phyloP scores from a whole-genome alignment of 2,797 vertebrate genomes.

The Toxotes lorentzi region DNA sequence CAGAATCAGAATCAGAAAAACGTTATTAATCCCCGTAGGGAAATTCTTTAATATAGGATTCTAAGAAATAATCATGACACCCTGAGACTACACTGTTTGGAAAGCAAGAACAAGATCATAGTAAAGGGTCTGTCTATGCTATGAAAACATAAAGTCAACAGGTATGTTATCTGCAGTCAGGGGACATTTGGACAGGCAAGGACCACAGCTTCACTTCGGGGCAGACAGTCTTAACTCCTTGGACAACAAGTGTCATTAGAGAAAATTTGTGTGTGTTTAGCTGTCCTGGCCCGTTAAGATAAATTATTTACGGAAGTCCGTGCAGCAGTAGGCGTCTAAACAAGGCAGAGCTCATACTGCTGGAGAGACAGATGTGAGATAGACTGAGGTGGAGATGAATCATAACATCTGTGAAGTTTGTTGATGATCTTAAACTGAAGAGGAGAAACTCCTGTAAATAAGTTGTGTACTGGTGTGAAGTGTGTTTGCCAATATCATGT shows the following conservation, averaged over 20 bases:
- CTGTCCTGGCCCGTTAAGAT: conserved; percentile 49
- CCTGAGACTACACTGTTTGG: not conserved
- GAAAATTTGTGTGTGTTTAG: conserved; percentile 59
- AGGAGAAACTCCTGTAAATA: conserved; percentile 37
- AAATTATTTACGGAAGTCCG: conserved; percentile 77
- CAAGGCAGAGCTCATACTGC: conserved; percentile 28
- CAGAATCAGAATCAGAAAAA: no score
- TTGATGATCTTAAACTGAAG: conserved; percentile 35
- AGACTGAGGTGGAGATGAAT: conserved; percentile 14
- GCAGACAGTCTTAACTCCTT: not conserved
- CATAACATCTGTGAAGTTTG: conserved; percentile 6
- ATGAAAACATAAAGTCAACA: not conserved
- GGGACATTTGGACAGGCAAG: not conserved
- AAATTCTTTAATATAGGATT: no score
- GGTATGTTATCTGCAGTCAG: not conserved
- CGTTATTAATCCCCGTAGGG: no score
- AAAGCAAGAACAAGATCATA: not conserved
- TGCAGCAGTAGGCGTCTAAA: conserved; percentile 54
- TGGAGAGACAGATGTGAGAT: conserved; percentile 55
- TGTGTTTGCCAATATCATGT: not conserved
- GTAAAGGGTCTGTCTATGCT: not conserved
- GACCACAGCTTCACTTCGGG: not conserved
- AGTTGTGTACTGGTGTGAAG: not conserved
- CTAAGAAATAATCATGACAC: not conserved
- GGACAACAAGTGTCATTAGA: conserved; percentile 14